These are phyloP conservation scores for Grammomys surdaster DNA, from an alignment of 2,113 vertebrate species.

Conservation along the genomic window DNA sequence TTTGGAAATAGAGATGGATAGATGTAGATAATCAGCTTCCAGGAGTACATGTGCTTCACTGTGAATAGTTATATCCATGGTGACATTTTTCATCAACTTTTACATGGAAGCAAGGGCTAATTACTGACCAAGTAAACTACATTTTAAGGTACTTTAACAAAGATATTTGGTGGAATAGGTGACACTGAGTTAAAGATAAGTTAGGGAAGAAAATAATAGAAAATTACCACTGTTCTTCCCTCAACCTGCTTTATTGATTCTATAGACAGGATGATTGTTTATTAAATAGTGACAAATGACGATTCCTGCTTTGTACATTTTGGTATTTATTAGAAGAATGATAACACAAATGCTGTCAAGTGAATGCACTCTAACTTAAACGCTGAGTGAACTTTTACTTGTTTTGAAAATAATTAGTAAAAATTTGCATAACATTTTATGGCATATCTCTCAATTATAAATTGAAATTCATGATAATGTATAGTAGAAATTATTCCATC, in stretches of 20 bases:
- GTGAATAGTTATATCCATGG: background rate
- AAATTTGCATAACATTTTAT: background rate
- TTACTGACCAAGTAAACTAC: background rate
- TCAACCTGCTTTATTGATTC: background rate
- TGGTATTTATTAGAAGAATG: background rate
- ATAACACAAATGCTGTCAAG: background rate
- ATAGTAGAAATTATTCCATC: background rate
- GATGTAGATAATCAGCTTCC: background rate
- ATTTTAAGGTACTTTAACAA: background rate
- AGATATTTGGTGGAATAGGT: background rate
- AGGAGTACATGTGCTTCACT: accelerated
- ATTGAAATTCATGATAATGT: background rate
- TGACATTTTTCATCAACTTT: background rate
- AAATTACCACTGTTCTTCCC: background rate
- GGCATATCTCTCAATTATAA: background rate
- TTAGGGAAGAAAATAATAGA: accelerated
- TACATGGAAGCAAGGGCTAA: background rate
- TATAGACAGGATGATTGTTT: accelerated
- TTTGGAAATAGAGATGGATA: no score
- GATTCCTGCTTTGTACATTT: background rate
- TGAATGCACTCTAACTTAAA: background rate
- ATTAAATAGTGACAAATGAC: background rate
- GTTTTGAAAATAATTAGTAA: background rate
- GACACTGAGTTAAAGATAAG: background rate
- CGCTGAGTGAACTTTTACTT: background rate